phyloP scores from a whole-genome alignment of 1,140 invertebrate species.

The Hermetia illucens region DNA sequence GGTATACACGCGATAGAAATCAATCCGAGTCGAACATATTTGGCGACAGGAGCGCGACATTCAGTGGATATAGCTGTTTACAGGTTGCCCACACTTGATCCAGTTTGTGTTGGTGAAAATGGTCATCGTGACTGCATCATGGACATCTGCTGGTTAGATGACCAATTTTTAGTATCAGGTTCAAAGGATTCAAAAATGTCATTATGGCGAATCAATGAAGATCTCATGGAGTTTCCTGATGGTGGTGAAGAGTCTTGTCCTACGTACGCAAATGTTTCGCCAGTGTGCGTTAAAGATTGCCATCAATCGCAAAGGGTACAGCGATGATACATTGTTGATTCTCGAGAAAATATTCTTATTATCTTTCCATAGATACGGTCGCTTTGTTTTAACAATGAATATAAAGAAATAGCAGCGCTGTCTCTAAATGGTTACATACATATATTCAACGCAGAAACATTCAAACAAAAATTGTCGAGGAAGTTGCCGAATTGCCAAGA shows the following conservation, averaged over 20 bases:
- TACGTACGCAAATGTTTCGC: constrained; percentile 45
- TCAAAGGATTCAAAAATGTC: constrained; percentile 79
- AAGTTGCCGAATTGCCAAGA: constrained; percentile 81
- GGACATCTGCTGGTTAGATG: constrained; percentile 92
- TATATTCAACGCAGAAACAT: constrained; percentile 80
- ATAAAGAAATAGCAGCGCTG: constrained; percentile 79
- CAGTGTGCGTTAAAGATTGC: constrained; percentile 63
- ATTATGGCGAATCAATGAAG: constrained; percentile 55
- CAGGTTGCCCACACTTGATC: constrained; percentile 81
- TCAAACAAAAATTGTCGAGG: constrained; percentile 67
- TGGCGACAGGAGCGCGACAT: constrained; percentile 86
- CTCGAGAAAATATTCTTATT: neutral
- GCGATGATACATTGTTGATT: constrained; percentile 9
- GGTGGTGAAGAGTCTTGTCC: constrained; percentile 34
- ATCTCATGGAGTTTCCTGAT: constrained; percentile 39
- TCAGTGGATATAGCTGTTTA: constrained; percentile 90
- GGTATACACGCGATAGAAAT: constrained; percentile 90
- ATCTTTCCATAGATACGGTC: constrained; percentile 55
- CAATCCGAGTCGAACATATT: constrained; percentile 78
- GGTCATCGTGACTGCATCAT: constrained; percentile 91
- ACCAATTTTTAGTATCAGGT: constrained; percentile 87
- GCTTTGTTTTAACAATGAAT: constrained; percentile 70
- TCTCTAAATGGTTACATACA: constrained; percentile 88
- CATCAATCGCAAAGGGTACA: constrained; percentile 38
- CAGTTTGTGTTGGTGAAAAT: constrained; percentile 83